Base-by-base conservation (phyloP, 2,797 vertebrate species). In the Pseudochromis fuscus region DNA sequence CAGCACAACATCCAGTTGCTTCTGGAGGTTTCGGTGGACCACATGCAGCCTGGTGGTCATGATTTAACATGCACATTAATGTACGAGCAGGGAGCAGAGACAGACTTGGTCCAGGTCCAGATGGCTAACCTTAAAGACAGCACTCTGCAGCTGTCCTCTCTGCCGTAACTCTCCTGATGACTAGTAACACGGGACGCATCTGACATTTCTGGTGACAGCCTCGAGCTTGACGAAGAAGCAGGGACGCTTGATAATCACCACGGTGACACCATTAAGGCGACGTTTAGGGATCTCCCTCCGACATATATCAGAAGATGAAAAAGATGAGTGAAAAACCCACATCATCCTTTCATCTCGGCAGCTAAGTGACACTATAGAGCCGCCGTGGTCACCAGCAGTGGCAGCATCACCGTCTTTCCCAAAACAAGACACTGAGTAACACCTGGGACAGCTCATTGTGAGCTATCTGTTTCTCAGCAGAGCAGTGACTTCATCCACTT, bases 211-310 rank as follows among this genome's bases (percentile, higher is more conserved):
- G 79, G 73, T 84, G 87, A 89, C 88, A 87, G 86, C 85, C 84
- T 56, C 44, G 21, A 72, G 88, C 64, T 75, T 33, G 76, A 85
- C 40, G 56, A 81, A 72, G 84, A 83, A 72, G 81, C 72, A 1
- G 72, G 71, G 64, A 65, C 3, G 74, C 73, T 83, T 77, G 81
- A 87, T 93, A 93, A 92, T 91, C 75, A 53, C 85, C 88, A 67
- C 84, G 21, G 82, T 92, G 90, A 94, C 90, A 92, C 92, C 92
- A 93, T 93, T 91, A 93, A 86, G 86, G 81, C 28, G 76, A 79
- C 66, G 56, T 90, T 91, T 83, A 87, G 83, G 80, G 79, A 87
- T 77, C 84, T 91, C 87, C 73, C 87, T 83, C 65, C 88, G 81
- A 93, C 85, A 85, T 85, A 85, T 82, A 90, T 87, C 80, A 81